Percentiles rank a stretch among this genome's conserved stretches.
Conservation (phyloP, 2,113 vertebrate genomes). For the Leuciscus idus region DNA sequence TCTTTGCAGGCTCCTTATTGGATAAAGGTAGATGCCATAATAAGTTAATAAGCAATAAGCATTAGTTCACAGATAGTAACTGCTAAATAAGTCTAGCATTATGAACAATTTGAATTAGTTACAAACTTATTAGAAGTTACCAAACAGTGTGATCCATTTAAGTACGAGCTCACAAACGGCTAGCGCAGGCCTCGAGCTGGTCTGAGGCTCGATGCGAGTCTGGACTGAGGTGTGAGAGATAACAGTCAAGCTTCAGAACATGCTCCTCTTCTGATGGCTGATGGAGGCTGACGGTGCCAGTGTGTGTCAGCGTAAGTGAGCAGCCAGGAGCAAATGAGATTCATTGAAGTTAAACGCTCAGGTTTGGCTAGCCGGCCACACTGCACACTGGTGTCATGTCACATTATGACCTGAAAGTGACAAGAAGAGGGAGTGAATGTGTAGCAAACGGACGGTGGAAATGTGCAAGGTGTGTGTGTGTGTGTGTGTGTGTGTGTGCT, state of each 20-base stretch:
- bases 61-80: no score
- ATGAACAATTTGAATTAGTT: not conserved
- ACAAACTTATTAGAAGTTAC: not conserved
- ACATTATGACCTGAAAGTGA: constrained; percentile 77
- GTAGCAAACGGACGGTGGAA: constrained; percentile 33
- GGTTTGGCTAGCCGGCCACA: constrained; percentile 69
- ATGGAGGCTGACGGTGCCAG: constrained; percentile 72
- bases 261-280: constrained; percentile 61
- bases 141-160: not conserved
- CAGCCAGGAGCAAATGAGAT: constrained; percentile 77
- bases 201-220: constrained; percentile 31
- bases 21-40: no score
- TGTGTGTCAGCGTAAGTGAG: constrained; percentile 63
- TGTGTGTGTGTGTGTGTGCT: not conserved
- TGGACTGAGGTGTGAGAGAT: constrained; percentile 70
- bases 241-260: constrained; percentile 17
- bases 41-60: no score
- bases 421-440: constrained; percentile 38
- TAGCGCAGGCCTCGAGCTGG: constrained; percentile 26
- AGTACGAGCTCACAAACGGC: not conserved
- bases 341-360: constrained; percentile 79
- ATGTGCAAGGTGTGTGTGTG: constrained; percentile 39
- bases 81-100: no score
- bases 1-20: no score
- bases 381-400: constrained; percentile 76